These are phyloP conservation scores for Tetragnatha versicolor DNA, from an alignment of 1,140 invertebrate genomes.

Conservation along the genomic window DNA sequence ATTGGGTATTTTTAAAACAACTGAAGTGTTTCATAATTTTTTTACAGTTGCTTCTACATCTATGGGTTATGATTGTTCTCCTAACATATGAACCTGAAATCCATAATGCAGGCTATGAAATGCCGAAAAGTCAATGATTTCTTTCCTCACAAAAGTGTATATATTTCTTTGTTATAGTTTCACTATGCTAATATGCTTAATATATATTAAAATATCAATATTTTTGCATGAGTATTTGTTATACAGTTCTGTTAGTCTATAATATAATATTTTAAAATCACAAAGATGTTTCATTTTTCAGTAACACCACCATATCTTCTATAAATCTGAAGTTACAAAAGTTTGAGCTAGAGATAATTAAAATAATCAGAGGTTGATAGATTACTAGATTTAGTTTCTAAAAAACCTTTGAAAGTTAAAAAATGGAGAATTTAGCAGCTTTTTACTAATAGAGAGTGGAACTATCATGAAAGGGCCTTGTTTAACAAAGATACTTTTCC, in stretches of 20 bases:
- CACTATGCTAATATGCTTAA: not conserved
- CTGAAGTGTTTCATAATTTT: constrained; percentile 21
- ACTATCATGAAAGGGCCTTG: not conserved
- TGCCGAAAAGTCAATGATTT: constrained; percentile 3
- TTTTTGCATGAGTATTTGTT: not conserved
- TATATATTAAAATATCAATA: not conserved
- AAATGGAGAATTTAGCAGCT: no score
- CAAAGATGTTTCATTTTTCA: not conserved
- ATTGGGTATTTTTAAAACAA: not conserved
- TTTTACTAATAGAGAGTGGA: no score
- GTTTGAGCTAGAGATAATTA: no score
- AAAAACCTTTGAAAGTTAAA: no score
- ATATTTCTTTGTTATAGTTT: not conserved
- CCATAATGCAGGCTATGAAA: constrained; percentile 63
- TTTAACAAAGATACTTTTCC: not conserved
- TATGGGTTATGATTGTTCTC: constrained; percentile 76
- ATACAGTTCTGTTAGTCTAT: not conserved
- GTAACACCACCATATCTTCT: no score
- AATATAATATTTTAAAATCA: not conserved
- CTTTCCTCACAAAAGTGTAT: not conserved
- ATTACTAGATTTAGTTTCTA: no score
- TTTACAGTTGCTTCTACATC: constrained; percentile 72
- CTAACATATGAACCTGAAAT: constrained; percentile 75
- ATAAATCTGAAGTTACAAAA: no score
- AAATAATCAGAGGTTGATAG: no score